Evolutionary conservation across 1,140 invertebrate species (phyloP), one percentile per base, ranked within the genome.

Genomic region (Hesperophylax magnus): DNA sequence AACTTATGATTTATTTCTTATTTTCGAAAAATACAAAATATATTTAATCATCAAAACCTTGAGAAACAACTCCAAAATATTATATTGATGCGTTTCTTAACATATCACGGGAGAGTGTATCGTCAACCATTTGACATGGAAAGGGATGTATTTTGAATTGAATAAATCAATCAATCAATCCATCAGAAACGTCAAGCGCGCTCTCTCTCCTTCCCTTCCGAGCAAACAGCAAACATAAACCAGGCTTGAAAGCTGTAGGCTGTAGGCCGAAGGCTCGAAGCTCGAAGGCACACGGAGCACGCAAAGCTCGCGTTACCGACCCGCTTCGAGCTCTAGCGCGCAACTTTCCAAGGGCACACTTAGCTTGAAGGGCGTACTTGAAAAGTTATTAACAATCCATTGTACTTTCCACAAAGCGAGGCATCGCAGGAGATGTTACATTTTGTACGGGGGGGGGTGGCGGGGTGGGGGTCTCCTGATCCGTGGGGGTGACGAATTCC

Each of bases 301-400:
- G 56, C 63, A 52, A 27, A 9, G 47, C 60, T 47, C 75, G 34
- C 11, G 22, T 67, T 24, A 65, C 63, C 9, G 34, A 67, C 61
- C 20, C 56, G 34, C 63, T 60, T 4, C 56, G 31, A 72, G 63
- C 47, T 27, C 69, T 76, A 72, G 61, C 58, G 22, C 22, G 61
- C 24, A 77, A 71, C 24, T 79, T 78, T 77, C 22, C 27, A 80
- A 65, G 77, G 72, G 74, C 54, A 75, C 56, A 53, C 24, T 75
- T 65, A 22, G 20, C 47, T 52, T 52, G 60, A 58, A 80, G 79
- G 61, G 79, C 54, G 20, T 72, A 83, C 82, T 83, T 78, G 82
- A 83, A 83, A 83, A 83, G 82, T 83, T 83, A 83, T 83, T 83
- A 83, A 79, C 82, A 83, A 83, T 83, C 82, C 77, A 83, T 83